Conservation (phyloP, 2,113 vertebrate species). For the Myotis lucifugus region DNA sequence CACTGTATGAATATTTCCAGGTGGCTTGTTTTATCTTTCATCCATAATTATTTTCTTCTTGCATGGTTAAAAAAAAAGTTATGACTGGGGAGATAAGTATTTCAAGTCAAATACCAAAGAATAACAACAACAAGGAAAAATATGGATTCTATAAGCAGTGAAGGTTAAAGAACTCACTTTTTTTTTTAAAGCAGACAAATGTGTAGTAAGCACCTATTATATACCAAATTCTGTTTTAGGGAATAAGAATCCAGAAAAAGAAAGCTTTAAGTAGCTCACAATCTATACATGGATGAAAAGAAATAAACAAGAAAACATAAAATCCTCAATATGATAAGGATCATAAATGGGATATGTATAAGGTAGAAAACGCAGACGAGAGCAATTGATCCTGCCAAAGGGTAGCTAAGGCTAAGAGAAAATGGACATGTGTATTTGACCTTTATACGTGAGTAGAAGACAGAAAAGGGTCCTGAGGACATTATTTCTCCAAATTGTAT, state of each 20-base stretch:
- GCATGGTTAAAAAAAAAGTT: background rate
- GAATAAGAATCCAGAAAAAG: slow-evolving; percentile 27
- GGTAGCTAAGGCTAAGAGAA: background rate
- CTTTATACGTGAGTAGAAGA: background rate
- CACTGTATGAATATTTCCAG: slow-evolving; percentile 1
- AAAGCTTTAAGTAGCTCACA: background rate
- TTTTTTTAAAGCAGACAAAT: background rate
- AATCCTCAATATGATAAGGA: background rate
- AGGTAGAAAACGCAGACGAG: background rate
- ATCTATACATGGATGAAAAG: background rate
- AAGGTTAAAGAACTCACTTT: background rate
- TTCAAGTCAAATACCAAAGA: slow-evolving; percentile 24
- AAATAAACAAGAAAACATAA: background rate
- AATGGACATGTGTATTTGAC: background rate
- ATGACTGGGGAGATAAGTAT: background rate
- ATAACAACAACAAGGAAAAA: background rate
- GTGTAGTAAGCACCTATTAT: background rate
- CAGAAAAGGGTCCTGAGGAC: background rate
- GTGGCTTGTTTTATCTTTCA: slow-evolving; percentile 25
- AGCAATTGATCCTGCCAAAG: background rate
- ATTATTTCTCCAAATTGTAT: slow-evolving; percentile 4
- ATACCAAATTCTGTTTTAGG: background rate
- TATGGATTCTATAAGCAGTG: background rate
- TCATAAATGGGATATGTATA: background rate
- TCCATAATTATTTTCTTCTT: background rate